Conservation (phyloP, 2,888 invertebrate genomes). For the Ormyrus labotus region DNA sequence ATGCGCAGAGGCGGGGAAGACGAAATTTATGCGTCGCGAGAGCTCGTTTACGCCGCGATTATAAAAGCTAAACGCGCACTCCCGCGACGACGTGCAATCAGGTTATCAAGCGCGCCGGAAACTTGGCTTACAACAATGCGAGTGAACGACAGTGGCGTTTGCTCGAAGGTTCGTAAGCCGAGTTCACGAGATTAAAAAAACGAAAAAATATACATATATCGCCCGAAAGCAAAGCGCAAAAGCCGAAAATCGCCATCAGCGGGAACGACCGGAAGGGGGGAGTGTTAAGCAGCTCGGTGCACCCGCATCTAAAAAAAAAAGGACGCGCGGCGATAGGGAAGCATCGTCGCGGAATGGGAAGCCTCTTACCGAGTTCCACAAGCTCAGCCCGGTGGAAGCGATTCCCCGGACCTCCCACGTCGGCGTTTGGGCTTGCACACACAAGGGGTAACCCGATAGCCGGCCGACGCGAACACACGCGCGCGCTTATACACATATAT, state of each 20-base stretch:
- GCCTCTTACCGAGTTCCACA: slow-evolving; percentile 74
- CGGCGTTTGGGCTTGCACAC: slow-evolving; percentile 60
- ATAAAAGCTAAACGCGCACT: slow-evolving; percentile 3
- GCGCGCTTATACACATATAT: background rate
- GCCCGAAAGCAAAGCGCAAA: background rate
- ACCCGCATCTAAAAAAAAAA: too few species aligned
- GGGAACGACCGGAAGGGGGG: background rate
- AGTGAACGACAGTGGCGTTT: background rate
- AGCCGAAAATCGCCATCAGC: background rate
- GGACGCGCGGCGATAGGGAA: background rate
- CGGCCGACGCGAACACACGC: background rate
- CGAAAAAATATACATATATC: too few species aligned
- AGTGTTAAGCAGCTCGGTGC: background rate
- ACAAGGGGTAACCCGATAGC: slow-evolving; percentile 52
- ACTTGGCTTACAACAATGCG: too few species aligned
- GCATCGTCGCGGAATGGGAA: slow-evolving; percentile 62
- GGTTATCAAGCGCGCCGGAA: background rate
- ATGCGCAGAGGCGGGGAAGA: background rate
- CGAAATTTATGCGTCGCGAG: slow-evolving; percentile 6
- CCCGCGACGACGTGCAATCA: background rate
- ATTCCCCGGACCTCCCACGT: slow-evolving; percentile 74
- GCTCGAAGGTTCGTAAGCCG: background rate
- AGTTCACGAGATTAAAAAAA: background rate
- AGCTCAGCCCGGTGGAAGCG: slow-evolving; percentile 73
- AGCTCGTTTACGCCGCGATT: slow-evolving; percentile 15